A percentile compares a stretch with the other conserved stretches of the same genome.
Evolutionary conservation across 2,888 invertebrate genomes (phyloP).

Genomic region (Iselma pallidipennis): DNA sequence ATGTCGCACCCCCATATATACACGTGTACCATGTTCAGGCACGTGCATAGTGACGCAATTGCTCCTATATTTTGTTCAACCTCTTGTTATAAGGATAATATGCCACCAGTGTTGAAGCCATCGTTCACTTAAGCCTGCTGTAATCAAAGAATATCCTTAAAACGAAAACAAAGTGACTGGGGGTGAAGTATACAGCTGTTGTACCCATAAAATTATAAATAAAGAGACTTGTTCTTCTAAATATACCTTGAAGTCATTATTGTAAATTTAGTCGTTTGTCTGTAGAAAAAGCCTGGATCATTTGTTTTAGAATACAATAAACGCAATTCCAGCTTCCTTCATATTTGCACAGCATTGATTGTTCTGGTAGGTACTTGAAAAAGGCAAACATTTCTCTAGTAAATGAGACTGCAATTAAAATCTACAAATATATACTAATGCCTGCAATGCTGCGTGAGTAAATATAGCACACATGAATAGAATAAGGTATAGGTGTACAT

Average conservation of each 20-base stretch:
- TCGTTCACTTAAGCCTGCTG: not conserved
- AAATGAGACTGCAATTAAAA: not conserved
- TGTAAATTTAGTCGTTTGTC: not conserved
- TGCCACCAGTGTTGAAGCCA: not conserved
- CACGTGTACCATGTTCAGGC: not conserved
- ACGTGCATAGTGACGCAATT: not conserved
- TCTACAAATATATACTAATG: not conserved
- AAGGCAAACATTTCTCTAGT: not conserved
- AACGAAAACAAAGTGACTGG: too few relatives aligned
- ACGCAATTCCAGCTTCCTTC: slow-evolving; percentile 14
- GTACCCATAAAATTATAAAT: not conserved
- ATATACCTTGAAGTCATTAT: not conserved
- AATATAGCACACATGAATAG: not conserved
- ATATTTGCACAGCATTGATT: slow-evolving; percentile 22
- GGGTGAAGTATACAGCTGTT: not conserved
- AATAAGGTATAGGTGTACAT: not conserved
- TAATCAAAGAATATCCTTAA: not conserved
- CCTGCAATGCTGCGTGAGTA: not conserved
- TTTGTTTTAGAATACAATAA: slow-evolving; percentile 21
- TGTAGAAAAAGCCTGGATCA: not conserved
- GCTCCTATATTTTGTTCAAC: not conserved
- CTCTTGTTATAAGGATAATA: not conserved
- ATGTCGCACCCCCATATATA: not conserved
- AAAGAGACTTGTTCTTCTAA: not conserved
- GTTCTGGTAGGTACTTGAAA: slow-evolving; percentile 9